Base-by-base conservation (phyloP, 2,113 vertebrate genomes). In the Reinhardtius hippoglossoides region DNA sequence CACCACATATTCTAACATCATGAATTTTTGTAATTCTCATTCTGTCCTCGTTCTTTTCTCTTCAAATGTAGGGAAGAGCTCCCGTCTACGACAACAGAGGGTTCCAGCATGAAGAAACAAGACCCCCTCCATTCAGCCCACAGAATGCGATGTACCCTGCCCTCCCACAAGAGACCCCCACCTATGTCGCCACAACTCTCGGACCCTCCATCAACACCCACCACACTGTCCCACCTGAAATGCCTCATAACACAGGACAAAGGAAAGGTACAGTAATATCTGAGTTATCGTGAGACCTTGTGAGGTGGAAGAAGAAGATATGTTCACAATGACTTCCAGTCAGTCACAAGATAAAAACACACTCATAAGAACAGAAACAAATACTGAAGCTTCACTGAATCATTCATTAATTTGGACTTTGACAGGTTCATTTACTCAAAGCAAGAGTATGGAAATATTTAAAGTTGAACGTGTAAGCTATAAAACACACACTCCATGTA, bases 21-120 rank as follows among this genome's bases (percentile, higher is more conserved):
- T 3, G 1, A 18, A 57, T 63, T 21, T 31, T 50, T 61, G 37
- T 31, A 3, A 37, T 2, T 52, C 20, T 40, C 10, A 13, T 9
- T 37, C 20, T 52, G 31, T 20, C 0, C 18, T 2, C 42, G 15
- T 61, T 57, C 35, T 37, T 37, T 37, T 37, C 8, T 37, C 35
- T 15, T 6, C 20, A 23, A 71, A 58, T 26, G n/a, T 13, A 94
- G 93, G 73, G 5, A 16, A 20, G 52, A 2, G 14, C 7, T 27
- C 9, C 46, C 6, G 12, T 37, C 18, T 91, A 91, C 8, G 78
- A 91, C 15, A 95, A 95, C 82, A 13, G 7, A 3, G 88, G 67
- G 4, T 94, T 92, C 71, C 82, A 84, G 4, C 23, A 79, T 12
- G 89, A 86, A 4, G 82, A 88, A 4, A 37, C 9, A 0, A 78